Percentiles rank a stretch among this genome's conserved stretches.
Conservation (phyloP, 2,113 vertebrate genomes). For the Actinemys pallida region DNA sequence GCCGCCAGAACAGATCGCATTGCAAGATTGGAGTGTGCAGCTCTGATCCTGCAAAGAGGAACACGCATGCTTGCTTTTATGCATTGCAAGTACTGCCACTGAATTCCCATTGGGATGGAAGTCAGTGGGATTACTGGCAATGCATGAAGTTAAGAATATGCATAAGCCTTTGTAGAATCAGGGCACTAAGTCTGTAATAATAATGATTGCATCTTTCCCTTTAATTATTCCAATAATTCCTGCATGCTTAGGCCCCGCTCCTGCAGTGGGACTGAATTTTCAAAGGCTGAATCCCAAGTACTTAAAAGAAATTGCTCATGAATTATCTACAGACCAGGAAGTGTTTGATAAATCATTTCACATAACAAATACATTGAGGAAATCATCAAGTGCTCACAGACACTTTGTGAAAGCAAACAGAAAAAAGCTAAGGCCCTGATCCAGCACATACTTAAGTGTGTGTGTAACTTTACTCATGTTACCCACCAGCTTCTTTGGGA, state of each 20-base stretch:
- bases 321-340: background rate
- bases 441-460: background rate
- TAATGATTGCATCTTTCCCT: rapidly evolving
- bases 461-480: background rate
- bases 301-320: background rate
- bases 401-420: background rate
- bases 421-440: background rate
- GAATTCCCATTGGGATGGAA: background rate
- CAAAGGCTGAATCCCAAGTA: background rate
- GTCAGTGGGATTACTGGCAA: background rate
- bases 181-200: background rate
- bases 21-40: rapidly evolving
- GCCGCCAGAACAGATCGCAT: rapidly evolving
- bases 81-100: rapidly evolving
- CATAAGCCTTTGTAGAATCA: background rate
- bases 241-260: background rate
- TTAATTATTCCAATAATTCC: background rate
- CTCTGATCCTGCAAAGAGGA: rapidly evolving
- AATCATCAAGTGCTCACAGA: background rate
- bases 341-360: background rate
- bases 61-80: background rate
- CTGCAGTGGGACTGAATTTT: background rate
- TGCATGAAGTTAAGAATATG: background rate
- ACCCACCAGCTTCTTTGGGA: background rate
- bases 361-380: background rate